Conservation (phyloP, 2,113 vertebrate genomes). For the Dasypus novemcinctus region DNA sequence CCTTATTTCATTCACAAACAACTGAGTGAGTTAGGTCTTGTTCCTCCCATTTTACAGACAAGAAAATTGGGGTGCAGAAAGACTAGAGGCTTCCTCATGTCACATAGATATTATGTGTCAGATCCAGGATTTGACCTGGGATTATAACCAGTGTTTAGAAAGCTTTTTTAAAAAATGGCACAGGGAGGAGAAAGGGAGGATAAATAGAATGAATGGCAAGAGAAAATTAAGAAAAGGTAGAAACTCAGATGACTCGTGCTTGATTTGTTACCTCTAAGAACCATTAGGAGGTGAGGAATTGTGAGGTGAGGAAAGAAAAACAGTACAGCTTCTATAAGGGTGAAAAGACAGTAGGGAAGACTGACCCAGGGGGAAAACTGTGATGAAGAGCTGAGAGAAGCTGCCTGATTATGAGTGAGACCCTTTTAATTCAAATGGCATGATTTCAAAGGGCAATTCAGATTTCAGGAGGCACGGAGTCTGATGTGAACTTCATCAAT, state of each 20-base stretch:
- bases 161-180: not conserved
- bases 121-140: not conserved
- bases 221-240: not conserved
- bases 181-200: not conserved
- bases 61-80: not conserved
- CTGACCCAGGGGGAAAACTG: not conserved
- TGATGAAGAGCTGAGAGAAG: not conserved
- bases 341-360: not conserved
- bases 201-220: not conserved
- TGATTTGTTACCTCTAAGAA: slow-evolving; percentile 15
- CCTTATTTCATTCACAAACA: not conserved
- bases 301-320: not conserved
- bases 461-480: not conserved
- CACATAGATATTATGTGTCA: not conserved
- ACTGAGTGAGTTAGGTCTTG: not conserved
- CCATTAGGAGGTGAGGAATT: not conserved
- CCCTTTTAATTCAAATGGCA: not conserved
- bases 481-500: not conserved
- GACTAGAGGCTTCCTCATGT: not conserved
- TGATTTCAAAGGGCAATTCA: not conserved
- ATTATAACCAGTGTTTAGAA: not conserved
- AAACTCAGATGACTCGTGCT: not conserved
- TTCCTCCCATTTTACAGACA: not conserved
- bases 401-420: not conserved
- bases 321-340: not conserved